phyloP scores from a whole-genome alignment of 1,140 invertebrate genomes.

The Bombus waltoni region DNA sequence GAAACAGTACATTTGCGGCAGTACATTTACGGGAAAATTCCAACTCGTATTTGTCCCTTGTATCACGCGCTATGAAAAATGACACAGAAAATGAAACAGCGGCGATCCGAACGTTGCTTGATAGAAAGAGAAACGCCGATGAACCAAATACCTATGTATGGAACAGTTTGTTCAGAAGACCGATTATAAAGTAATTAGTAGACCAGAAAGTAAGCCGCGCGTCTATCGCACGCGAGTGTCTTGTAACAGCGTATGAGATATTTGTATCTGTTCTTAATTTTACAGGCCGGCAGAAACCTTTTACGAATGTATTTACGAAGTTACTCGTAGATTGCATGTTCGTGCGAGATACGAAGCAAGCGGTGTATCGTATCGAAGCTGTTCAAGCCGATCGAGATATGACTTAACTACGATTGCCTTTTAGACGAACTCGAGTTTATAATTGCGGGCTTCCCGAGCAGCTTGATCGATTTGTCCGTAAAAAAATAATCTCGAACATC shows the following conservation, averaged over 20 bases:
- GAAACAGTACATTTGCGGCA: too few relatives aligned
- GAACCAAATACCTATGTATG: not conserved
- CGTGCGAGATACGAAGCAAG: not conserved
- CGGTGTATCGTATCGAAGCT: not conserved
- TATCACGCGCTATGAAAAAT: too few relatives aligned
- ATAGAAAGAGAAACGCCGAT: too few relatives aligned
- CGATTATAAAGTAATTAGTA: not conserved
- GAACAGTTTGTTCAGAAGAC: not conserved
- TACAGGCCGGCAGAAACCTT: not conserved
- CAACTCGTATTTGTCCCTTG: too few relatives aligned
- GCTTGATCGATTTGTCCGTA: not conserved
- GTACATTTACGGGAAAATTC: too few relatives aligned
- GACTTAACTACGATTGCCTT: not conserved
- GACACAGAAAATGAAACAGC: too few relatives aligned
- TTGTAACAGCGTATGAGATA: too few relatives aligned
- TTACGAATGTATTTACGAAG: not conserved
- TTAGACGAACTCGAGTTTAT: not conserved
- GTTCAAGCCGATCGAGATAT: not conserved
- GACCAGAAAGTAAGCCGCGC: too few relatives aligned
- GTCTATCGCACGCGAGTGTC: too few relatives aligned
- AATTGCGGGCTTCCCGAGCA: not conserved
- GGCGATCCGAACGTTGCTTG: too few relatives aligned
- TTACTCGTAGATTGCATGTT: not conserved
- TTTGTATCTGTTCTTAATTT: not conserved
- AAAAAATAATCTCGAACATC: not conserved